phyloP scores from a whole-genome alignment of 2,888 invertebrate genomes.

The Sarcophaga rosellei region DNA sequence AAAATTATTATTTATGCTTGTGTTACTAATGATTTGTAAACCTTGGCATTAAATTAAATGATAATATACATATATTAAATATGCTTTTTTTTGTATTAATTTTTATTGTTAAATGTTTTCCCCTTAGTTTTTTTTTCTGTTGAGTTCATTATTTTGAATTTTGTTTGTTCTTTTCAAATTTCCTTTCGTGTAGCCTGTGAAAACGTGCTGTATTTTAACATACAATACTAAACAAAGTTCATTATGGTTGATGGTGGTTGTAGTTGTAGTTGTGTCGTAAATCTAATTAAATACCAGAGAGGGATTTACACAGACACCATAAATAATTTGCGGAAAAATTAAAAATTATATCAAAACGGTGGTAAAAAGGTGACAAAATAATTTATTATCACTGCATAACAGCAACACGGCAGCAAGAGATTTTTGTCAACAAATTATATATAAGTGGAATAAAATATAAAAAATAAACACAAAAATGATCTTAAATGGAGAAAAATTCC shows the following conservation, averaged over 20 bases:
- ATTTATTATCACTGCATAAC: conserved; percentile 1
- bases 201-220: not conserved
- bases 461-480: not conserved
- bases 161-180: not conserved
- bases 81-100: conserved; percentile 39
- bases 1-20: conserved; percentile 68
- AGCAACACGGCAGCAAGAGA: not conserved
- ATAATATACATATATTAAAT: conserved; percentile 57
- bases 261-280: conserved; percentile 30
- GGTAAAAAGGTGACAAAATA: conserved; percentile 28
- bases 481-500: too few relatives aligned
- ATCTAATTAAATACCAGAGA: conserved; percentile 32
- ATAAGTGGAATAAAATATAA: not conserved
- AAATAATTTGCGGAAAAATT: conserved; percentile 14
- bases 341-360: conserved; percentile 1
- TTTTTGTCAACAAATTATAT: conserved; percentile 32
- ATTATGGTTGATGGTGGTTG: not conserved
- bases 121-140: not conserved
- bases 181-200: not conserved
- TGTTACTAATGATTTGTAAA: conserved; percentile 68
- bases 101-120: not conserved
- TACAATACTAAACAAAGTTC: not conserved
- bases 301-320: conserved; percentile 13
- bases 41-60: conserved; percentile 67
- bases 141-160: not conserved